Evolutionary conservation across 2,797 vertebrate genomes (phyloP), one percentile per base, ranked within the genome.

Genomic region (Rhyacichthys aspro): DNA sequence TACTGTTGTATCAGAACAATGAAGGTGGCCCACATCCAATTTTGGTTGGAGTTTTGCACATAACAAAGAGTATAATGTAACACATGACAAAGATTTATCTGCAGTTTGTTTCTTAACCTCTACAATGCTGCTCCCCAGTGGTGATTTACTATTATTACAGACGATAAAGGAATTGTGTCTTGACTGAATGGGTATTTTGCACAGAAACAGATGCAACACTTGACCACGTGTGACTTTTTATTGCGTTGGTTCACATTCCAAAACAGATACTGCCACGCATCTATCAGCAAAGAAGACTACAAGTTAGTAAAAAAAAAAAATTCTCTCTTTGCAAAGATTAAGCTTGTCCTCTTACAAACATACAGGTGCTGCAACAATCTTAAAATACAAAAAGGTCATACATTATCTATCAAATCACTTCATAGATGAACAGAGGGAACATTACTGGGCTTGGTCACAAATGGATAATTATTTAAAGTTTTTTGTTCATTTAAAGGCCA

Each of bases 211-310:
- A 84, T 54, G 63, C 74, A 55, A 83, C 55, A 73, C 67, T 70
- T 86, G 86, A 87, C 86, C 87, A 88, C 79, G 57, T 82, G 83
- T 87, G 84, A 88, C 81, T 87, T 85, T 90, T 92, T 89, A 91
- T 89, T 91, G 82, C 48, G 46, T 87, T 73, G 76, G 67, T 88
- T 89, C 84, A 86, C 79, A 84, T 82, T 88, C 76, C 88, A 89
- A 88, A 84, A 83, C 87, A 86, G 79, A 86, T 79, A 84, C 82
- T 77, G 83, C 80, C 86, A 90, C 83, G 89, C 90, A 86, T 86
- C 88, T 89, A 89, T 85, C 75, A 89, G 81, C 75, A 88, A 85
- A 88, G 80, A 88, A 87, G 85, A 89, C 85, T 91, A 91, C 85
- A 86, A 90, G 90, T 90, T 92, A 92, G 89, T 92, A 88, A 79